phyloP scores from a whole-genome alignment of 2,888 invertebrate species.

The Strigamia maritima region DNA sequence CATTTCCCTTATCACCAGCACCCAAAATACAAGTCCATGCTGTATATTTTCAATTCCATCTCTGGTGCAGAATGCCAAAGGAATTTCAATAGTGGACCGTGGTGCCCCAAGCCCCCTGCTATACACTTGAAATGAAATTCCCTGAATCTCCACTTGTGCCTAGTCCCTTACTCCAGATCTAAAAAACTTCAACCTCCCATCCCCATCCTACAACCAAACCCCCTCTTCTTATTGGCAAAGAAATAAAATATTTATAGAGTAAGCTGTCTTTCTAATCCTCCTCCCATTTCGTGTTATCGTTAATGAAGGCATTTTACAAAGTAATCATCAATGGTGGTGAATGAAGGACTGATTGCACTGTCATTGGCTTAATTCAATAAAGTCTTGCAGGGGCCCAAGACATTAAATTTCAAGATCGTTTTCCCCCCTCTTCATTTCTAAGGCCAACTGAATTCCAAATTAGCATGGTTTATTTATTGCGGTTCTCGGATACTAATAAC shows the following conservation, averaged over 20 bases:
- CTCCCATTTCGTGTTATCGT: not conserved
- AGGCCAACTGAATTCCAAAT: not conserved
- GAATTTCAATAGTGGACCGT: not conserved
- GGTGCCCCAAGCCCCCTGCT: not conserved
- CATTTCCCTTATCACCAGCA: not conserved
- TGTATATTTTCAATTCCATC: conserved; percentile 4
- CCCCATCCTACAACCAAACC: not conserved
- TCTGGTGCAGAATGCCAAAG: not conserved
- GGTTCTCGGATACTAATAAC: too few relatives aligned
- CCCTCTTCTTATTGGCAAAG: not conserved
- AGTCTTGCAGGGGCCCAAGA: not conserved
- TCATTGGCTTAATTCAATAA: not conserved
- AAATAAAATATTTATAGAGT: not conserved
- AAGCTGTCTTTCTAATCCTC: not conserved
- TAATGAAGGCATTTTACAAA: not conserved
- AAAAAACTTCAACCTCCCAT: not conserved
- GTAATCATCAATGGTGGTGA: conserved; percentile 4
- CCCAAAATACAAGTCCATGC: not conserved
- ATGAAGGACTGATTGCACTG: not conserved
- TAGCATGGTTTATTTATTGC: not conserved
- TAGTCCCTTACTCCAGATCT: not conserved
- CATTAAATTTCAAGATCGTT: not conserved
- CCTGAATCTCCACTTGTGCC: not conserved
- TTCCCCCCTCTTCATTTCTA: not conserved
- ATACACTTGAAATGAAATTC: not conserved